A percentile compares a stretch with the other conserved stretches of the same genome.
Conservation (phyloP, 2,888 invertebrate genomes). For the Hypercompe scribonia region DNA sequence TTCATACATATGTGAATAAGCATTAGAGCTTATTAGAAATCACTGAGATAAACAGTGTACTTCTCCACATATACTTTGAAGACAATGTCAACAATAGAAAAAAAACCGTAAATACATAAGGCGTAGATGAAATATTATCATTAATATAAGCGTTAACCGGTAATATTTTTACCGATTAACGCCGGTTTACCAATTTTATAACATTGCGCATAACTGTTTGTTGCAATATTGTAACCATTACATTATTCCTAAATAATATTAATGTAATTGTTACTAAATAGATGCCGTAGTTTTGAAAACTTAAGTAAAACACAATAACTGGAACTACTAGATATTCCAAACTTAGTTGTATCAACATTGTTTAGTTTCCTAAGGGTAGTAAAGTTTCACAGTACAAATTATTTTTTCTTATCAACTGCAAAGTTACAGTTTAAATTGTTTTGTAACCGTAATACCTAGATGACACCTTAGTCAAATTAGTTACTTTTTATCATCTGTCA, state of each 20-base stretch:
- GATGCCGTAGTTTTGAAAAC: background rate
- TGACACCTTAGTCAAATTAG: no score
- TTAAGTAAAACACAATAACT: background rate
- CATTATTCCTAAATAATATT: background rate
- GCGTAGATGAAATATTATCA: no score
- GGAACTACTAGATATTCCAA: background rate
- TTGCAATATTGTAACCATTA: background rate
- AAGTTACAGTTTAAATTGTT: background rate
- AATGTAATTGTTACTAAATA: background rate
- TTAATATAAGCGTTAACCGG: no score
- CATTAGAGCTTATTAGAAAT: no score
- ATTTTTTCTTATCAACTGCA: background rate
- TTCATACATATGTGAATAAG: background rate
- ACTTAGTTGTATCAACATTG: background rate
- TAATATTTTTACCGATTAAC: no score
- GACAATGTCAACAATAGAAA: no score
- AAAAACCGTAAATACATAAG: no score
- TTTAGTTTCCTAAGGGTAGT: background rate
- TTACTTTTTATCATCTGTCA: no score
- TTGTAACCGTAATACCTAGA: no score
- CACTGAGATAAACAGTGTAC: no score
- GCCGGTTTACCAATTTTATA: background rate
- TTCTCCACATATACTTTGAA: no score
- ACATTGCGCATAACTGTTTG: background rate
- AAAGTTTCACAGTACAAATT: background rate